These are phyloP conservation scores for Aegithalos caudatus DNA, from an alignment of 2,113 vertebrate species.

Conservation along the genomic window DNA sequence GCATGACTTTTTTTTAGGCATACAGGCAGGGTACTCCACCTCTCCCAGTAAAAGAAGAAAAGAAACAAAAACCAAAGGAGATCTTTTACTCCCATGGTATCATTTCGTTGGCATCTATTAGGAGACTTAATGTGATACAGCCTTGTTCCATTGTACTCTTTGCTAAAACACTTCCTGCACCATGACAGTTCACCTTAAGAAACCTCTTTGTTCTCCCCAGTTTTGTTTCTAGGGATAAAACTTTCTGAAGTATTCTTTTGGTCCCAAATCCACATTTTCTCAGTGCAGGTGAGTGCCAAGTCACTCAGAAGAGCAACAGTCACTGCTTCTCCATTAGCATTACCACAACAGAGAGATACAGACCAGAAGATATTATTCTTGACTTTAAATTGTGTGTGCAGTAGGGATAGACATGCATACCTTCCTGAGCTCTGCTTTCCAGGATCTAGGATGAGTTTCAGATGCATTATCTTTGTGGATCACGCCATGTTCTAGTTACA, in stretches of 20 bases:
- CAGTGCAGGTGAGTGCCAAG: neutral
- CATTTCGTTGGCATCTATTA: neutral
- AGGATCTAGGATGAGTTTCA: neutral
- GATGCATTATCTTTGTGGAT: neutral
- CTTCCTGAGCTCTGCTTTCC: neutral
- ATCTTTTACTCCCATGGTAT: neutral
- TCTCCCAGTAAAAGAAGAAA: neutral
- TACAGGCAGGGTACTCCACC: neutral
- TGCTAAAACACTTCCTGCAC: neutral
- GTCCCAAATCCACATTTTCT: neutral
- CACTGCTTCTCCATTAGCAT: neutral
- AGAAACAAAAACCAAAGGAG: neutral
- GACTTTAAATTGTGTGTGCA: neutral
- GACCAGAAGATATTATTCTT: neutral
- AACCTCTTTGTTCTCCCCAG: neutral
- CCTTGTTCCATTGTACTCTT: neutral
- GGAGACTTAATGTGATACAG: neutral
- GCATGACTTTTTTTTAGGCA: neutral
- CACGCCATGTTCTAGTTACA: rapidly evolving
- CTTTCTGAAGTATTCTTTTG: neutral
- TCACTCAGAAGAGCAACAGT: neutral
- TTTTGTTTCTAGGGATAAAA: neutral
- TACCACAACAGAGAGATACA: neutral
- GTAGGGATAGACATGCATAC: neutral
- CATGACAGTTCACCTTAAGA: neutral